Base-by-base conservation (phyloP, 2,888 invertebrate species). In the Campoplex capitator region DNA sequence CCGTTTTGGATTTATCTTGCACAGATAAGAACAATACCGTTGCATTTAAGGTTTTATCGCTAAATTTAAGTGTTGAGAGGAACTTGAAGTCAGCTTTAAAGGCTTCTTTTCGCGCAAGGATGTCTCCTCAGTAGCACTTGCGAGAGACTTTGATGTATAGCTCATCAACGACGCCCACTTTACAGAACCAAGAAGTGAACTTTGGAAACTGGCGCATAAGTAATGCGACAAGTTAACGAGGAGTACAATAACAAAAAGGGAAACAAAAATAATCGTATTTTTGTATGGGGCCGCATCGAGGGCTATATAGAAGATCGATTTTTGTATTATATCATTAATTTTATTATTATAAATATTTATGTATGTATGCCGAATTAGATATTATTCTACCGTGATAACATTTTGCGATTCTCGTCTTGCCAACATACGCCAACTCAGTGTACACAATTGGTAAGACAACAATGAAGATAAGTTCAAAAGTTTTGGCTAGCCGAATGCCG, bases 401-500 rank as follows among this genome's bases (percentile, higher is more conserved):
- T 78, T 42, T 42, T 56, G n/a, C 45, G 51, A 65, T 77, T 35
- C 51, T 38, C 51, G 38, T 51, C 77, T 51, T 67, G 65, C 11
- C 67, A 51, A 67, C 38, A 67, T 75, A 51, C 45, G 23, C 48
- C 23, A 70, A 23, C 45, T 18, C 9, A 16, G 13, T 62, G 23
- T 18, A 48, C 45, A 54, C 51, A 2, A 32, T 67, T n/a, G 13
- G 45, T n/a, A 65, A 54, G 71, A 71, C 16, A 65, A 73, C 54
- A 32, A 38, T 45, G 35, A 23, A 71, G 73, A 76, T 58, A 65
- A 76, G 75, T 75, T 81, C 18, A 45, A 74, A 88, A 88, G 70
- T 88, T 88, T 83, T 56, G 58, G 78, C 84, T 42, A 51, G 58
- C 65, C 73, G 54, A 82, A 77, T 78, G 73, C 85, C 77, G 48